Conservation (phyloP, 2,113 vertebrate species). For the Casuarius casuarius region DNA sequence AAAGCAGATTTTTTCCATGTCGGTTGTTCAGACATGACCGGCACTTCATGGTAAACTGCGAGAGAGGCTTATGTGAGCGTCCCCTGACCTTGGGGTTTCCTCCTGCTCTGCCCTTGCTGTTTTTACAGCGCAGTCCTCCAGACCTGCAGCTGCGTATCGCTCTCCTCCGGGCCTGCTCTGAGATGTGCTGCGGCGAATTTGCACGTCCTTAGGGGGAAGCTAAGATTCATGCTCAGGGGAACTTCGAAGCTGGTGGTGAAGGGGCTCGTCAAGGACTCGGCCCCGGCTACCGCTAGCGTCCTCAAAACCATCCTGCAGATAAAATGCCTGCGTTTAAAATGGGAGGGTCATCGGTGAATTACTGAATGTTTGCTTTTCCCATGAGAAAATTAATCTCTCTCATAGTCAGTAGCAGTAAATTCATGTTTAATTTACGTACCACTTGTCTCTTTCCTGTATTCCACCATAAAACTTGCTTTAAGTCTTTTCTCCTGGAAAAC, state of each 20-base stretch:
- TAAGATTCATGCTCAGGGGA: neutral
- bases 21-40: neutral
- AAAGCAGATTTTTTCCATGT: neutral
- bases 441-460: neutral
- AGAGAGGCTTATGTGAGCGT: too few relatives aligned
- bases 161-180: neutral
- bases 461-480: neutral
- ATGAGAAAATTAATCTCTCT: neutral
- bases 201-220: neutral
- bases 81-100: neutral
- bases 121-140: neutral
- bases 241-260: neutral
- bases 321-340: conserved; percentile 21
- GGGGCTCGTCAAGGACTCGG: neutral
- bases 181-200: neutral
- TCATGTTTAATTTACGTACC: neutral
- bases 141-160: accelerated
- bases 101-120: neutral
- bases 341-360: conserved; percentile 3
- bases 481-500: neutral
- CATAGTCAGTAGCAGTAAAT: neutral
- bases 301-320: conserved; percentile 23
- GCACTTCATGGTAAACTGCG: neutral
- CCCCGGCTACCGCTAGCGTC: neutral
- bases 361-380: conserved; percentile 23